These are phyloP conservation scores for Ranitomeya imitator DNA, from an alignment of 2,113 vertebrate species.

Conservation along the genomic window DNA sequence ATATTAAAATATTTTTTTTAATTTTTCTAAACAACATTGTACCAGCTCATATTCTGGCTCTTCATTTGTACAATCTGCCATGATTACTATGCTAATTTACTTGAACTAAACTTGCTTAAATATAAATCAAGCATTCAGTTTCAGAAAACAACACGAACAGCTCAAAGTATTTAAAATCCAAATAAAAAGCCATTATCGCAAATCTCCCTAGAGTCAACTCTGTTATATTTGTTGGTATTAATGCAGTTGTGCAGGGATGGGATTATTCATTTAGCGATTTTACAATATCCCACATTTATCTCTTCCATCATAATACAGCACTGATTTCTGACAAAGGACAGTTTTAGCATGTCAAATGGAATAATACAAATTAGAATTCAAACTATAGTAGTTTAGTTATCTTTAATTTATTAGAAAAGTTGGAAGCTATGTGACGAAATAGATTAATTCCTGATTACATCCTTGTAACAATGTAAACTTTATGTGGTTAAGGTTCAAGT, in stretches of 20 bases:
- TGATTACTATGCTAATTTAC: not conserved
- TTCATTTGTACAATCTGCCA: not conserved
- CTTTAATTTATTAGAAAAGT: not conserved
- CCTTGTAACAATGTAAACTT: not conserved
- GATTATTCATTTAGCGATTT: slow-evolving; percentile 7
- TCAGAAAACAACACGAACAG: not conserved
- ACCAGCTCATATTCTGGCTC: not conserved
- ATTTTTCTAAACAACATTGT: not conserved
- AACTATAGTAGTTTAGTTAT: not conserved
- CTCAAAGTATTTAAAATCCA: not conserved
- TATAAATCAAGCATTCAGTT: not conserved
- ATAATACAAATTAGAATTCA: slow-evolving; percentile 11
- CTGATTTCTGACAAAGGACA: slow-evolving; percentile 25
- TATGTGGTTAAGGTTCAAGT: not conserved
- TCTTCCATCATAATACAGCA: not conserved
- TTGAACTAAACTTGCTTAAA: not conserved
- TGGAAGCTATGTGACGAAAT: not conserved
- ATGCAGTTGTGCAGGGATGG: not conserved
- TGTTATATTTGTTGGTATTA: slow-evolving; percentile 4
- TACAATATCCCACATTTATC: not conserved
- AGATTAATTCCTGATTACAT: not conserved
- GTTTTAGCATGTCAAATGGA: slow-evolving; percentile 6
- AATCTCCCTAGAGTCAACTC: not conserved
- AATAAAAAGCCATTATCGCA: not conserved
- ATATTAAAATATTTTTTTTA: not conserved